Evolutionary conservation across 1,140 invertebrate genomes (phyloP).

Genomic region (Zaprionus ornatus): DNA sequence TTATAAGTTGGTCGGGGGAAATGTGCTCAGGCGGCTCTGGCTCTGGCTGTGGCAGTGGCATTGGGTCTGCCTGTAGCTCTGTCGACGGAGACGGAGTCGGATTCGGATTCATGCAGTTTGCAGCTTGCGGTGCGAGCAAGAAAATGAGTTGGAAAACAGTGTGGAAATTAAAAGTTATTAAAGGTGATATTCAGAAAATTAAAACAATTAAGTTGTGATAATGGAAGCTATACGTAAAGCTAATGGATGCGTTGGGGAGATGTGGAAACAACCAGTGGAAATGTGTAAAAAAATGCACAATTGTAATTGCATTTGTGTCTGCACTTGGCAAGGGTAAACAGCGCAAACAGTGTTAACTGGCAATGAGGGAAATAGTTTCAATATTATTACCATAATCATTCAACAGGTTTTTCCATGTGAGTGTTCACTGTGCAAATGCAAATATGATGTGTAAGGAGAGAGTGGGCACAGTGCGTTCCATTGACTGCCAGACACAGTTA

Average conservation of each 20-base stretch:
- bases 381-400: no score
- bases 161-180: conserved; percentile 5
- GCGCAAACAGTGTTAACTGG: background rate
- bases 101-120: background rate
- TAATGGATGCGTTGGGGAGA: background rate
- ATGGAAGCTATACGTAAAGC: background rate
- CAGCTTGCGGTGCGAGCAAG: background rate
- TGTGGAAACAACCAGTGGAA: background rate
- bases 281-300: background rate
- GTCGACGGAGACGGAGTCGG: background rate
- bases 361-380: no score
- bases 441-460: background rate
- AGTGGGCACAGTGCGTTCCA: background rate
- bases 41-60: background rate
- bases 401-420: background rate
- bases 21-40: background rate
- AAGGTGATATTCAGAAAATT: conserved; percentile 25
- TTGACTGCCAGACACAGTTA: background rate
- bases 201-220: conserved; percentile 17
- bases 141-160: conserved; percentile 1
- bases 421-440: background rate
- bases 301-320: conserved; percentile 1
- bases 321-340: background rate
- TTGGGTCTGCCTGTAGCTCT: background rate
- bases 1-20: conserved; percentile 38